These are phyloP conservation scores for Gallinago undulata DNA, from an alignment of 2,113 vertebrate genomes.

Conservation along the genomic window DNA sequence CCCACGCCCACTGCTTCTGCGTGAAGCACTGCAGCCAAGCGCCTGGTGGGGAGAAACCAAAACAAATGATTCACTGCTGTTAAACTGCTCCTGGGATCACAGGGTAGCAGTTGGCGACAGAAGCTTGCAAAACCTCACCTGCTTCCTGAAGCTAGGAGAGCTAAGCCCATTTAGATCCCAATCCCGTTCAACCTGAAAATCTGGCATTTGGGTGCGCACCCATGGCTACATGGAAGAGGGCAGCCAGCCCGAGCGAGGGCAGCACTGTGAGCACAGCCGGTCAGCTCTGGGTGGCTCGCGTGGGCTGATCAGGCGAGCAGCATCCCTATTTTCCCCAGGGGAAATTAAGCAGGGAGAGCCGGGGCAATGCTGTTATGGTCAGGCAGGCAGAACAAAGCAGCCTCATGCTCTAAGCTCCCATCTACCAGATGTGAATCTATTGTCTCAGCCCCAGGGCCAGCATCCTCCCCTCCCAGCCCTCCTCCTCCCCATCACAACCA, in stretches of 20 bases:
- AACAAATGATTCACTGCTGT: slow-evolving; percentile 51
- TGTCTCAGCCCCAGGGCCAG: slow-evolving; percentile 18
- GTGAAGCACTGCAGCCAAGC: background rate
- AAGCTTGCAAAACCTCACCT: slow-evolving; percentile 23
- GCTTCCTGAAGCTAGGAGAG: background rate
- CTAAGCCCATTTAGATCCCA: background rate
- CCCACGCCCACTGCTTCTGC: slow-evolving; percentile 4
- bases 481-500: background rate
- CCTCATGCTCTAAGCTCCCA: background rate
- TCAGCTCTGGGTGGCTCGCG: background rate
- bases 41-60: slow-evolving; percentile 15
- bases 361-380: background rate
- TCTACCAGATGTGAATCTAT: slow-evolving; percentile 54
- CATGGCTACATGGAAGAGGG: background rate
- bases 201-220: background rate
- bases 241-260: background rate
- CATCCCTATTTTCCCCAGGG: background rate
- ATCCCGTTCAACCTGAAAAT: slow-evolving; percentile 4
- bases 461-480: background rate
- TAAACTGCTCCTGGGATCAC: background rate
- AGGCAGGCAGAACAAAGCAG: slow-evolving; percentile 51
- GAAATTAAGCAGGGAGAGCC: background rate
- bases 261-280: fast-evolving
- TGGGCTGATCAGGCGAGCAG: fast-evolving
- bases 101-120: background rate